Conservation (phyloP, 2,113 vertebrate species). For the Dasyurus viverrinus region DNA sequence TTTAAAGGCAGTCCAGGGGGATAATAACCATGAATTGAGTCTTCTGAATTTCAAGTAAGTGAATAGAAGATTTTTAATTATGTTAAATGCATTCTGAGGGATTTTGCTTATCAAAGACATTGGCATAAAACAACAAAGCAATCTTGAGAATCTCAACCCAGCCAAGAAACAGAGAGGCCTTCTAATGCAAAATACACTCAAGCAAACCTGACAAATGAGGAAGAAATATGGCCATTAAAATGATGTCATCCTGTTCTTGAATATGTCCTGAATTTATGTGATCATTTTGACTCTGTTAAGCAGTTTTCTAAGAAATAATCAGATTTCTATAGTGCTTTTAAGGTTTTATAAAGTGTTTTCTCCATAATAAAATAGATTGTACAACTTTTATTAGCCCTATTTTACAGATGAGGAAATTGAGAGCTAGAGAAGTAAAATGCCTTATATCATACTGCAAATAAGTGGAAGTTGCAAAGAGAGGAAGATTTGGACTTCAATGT, state of each 20-base stretch:
- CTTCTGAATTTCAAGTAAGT: constrained; percentile 88
- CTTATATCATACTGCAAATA: not conserved
- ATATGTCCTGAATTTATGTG: not conserved
- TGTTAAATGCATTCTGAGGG: constrained; percentile 63
- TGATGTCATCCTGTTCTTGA: constrained; percentile 1
- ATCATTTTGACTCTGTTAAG: not conserved
- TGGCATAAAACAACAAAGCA: constrained; percentile 63
- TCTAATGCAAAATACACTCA: not conserved
- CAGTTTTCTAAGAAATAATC: constrained; percentile 43
- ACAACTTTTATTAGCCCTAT: not conserved
- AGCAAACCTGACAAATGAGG: constrained; percentile 41
- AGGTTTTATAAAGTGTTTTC: constrained; percentile 23
- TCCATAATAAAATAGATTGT: not conserved
- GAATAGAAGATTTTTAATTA: constrained; percentile 75
- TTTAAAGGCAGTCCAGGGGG: constrained; percentile 82
- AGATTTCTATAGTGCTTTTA: not conserved
- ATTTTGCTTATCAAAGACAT: constrained; percentile 58
- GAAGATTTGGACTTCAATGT: not conserved
- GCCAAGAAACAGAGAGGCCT: constrained; percentile 53
- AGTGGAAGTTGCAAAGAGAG: not conserved
- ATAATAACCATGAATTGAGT: constrained; percentile 84
- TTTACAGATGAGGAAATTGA: not conserved
- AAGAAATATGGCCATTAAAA: constrained; percentile 33
- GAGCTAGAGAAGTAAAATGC: not conserved
- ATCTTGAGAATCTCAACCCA: constrained; percentile 53